These are phyloP conservation scores for Neolamprologus hecqui DNA, from an alignment of 2,113 vertebrate species.

Conservation along the genomic window DNA sequence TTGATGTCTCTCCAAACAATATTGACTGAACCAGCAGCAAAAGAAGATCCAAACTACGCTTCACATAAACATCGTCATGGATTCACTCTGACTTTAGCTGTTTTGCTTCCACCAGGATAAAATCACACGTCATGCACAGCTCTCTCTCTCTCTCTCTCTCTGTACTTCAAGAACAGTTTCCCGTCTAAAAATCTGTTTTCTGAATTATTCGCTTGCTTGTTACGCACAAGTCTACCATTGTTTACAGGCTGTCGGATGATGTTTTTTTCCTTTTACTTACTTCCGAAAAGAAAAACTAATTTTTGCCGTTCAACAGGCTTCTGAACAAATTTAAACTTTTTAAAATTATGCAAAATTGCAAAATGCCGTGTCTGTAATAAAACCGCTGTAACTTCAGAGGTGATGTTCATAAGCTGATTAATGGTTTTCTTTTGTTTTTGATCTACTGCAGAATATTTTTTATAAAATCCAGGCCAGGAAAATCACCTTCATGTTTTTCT, in stretches of 20 bases:
- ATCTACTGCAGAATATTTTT: rapidly evolving
- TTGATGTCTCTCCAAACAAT: too few species aligned
- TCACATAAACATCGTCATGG: too few species aligned
- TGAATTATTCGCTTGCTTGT: too few species aligned
- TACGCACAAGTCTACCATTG: rapidly evolving
- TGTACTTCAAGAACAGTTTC: rapidly evolving
- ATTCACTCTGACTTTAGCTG: rapidly evolving
- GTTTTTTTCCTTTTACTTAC: too few species aligned
- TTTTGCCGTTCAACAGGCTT: rapidly evolving
- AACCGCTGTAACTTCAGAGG: rapidly evolving
- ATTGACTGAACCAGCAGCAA: rapidly evolving
- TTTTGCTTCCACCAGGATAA: rapidly evolving
- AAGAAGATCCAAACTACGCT: too few species aligned
- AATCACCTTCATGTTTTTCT: rapidly evolving
- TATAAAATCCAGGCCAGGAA: rapidly evolving
- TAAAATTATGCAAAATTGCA: rapidly evolving
- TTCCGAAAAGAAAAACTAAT: too few species aligned
- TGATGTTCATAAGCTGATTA: rapidly evolving
- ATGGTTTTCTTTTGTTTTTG: rapidly evolving
- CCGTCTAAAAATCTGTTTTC: too few species aligned
- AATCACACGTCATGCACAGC: rapidly evolving
- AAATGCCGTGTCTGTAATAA: rapidly evolving
- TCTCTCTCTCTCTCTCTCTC: too few species aligned
- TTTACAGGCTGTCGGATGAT: rapidly evolving
- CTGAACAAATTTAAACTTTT: background rate